phyloP scores from a whole-genome alignment of 2,797 vertebrate genomes.

The Sebastes nivosus region DNA sequence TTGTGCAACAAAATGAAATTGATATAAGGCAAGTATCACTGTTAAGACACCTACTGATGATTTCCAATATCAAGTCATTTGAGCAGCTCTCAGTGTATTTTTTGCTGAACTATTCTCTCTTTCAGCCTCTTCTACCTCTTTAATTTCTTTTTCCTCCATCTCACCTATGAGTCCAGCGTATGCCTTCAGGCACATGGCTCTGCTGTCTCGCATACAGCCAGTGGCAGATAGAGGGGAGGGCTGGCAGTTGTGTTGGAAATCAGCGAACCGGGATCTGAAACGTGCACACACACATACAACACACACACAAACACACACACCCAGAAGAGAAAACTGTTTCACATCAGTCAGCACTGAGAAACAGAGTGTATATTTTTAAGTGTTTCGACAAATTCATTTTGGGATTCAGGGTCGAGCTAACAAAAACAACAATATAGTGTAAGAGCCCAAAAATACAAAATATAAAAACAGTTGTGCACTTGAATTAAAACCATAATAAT shows the following conservation, averaged over 20 bases:
- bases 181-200: conserved; percentile 90
- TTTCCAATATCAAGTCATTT: conserved; percentile 15
- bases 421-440: neutral
- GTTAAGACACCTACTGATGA: conserved; percentile 3
- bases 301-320: conserved; percentile 7
- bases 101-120: neutral
- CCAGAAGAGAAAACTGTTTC: conserved; percentile 20
- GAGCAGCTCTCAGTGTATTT: neutral
- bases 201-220: conserved; percentile 85
- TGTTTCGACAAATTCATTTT: conserved; percentile 33
- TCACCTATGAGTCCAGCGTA: conserved; percentile 97
- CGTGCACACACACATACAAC: conserved; percentile 2
- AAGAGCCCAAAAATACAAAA: neutral
- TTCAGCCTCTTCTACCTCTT: conserved; percentile 3
- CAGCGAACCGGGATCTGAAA: conserved; percentile 91
- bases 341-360: conserved; percentile 25
- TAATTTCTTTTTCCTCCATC: conserved; percentile 47
- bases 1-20: conserved; percentile 20
- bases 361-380: conserved; percentile 25
- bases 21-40: conserved; percentile 9
- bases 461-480: neutral
- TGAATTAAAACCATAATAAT: neutral
- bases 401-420: conserved; percentile 18
- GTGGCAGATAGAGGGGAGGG: conserved; percentile 82
- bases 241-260: conserved; percentile 95